These are phyloP conservation scores for Hyles vespertilio DNA, from an alignment of 1,140 invertebrate genomes.

Conservation along the genomic window DNA sequence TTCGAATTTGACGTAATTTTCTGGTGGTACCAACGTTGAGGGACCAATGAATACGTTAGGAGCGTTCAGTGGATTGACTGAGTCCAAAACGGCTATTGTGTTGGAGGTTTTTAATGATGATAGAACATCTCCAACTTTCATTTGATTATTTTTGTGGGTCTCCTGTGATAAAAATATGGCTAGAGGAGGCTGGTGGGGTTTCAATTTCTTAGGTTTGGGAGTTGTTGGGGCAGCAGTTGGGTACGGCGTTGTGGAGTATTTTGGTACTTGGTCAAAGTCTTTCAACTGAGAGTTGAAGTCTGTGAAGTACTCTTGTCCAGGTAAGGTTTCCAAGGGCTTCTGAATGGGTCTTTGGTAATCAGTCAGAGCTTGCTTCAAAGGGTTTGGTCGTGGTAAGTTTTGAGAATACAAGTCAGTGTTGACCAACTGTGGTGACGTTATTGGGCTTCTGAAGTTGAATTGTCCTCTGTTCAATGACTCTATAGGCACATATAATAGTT, in stretches of 20 bases:
- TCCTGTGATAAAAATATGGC: conserved; percentile 84
- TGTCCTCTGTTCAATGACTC: conserved; percentile 82
- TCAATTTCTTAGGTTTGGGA: conserved; percentile 76
- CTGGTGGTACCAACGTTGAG: conserved; percentile 81
- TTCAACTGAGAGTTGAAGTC: conserved; percentile 49
- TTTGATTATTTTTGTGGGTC: conserved; percentile 62
- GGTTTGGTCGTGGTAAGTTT: conserved; percentile 38
- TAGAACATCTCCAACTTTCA: conserved; percentile 82
- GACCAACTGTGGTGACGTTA: conserved; percentile 39
- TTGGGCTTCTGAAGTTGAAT: conserved; percentile 60
- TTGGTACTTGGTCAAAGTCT: conserved; percentile 40
- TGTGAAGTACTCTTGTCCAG: conserved; percentile 38
- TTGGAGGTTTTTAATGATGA: conserved; percentile 81
- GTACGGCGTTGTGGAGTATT: conserved; percentile 61
- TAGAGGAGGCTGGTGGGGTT: conserved; percentile 87
- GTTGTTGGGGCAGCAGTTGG: conserved; percentile 67
- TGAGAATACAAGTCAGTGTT: conserved; percentile 54
- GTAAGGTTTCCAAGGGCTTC: conserved; percentile 36
- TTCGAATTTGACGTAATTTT: conserved; percentile 87
- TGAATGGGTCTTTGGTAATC: conserved; percentile 41
- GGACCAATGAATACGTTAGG: conserved; percentile 89
- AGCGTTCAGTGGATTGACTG: conserved; percentile 77
- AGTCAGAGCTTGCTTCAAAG: conserved; percentile 48
- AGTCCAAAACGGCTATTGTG: conserved; percentile 85
- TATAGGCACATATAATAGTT: conserved; percentile 86